Percentiles rank a stretch among this genome's conserved stretches.
These are phyloP conservation scores for Lucinisca nassula DNA, from an alignment of 2,888 invertebrate genomes.

Conservation along the genomic window DNA sequence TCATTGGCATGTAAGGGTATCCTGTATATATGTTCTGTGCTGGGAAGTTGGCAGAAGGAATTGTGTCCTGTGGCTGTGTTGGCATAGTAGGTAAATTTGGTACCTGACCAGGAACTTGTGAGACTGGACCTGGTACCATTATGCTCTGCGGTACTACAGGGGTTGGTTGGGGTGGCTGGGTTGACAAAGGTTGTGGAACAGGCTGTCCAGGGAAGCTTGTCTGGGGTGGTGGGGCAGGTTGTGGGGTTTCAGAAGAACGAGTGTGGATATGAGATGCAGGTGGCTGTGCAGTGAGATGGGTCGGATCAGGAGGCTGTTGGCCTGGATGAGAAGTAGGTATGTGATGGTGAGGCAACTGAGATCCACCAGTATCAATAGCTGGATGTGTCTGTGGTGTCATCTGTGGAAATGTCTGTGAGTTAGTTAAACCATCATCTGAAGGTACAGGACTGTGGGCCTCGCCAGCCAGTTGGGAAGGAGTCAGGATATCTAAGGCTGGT, in stretches of 20 bases:
- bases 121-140: not conserved
- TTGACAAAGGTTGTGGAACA: constrained; percentile 13
- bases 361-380: not conserved
- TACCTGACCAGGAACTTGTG: not conserved
- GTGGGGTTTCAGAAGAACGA: not conserved
- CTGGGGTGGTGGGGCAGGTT: constrained; percentile 20
- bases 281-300: constrained; percentile 23
- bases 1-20: constrained; percentile 56
- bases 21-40: constrained; percentile 30
- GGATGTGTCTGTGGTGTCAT: constrained; percentile 12
- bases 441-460: constrained; percentile 64
- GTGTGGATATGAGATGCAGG: not conserved
- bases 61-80: constrained; percentile 44
- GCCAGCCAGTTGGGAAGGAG: constrained; percentile 8
- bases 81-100: constrained; percentile 31
- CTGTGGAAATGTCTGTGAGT: constrained; percentile 23
- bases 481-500: constrained; percentile 28
- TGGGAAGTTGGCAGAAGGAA: constrained; percentile 26
- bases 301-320: constrained; percentile 28
- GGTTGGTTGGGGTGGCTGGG: constrained; percentile 18
- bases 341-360: not conserved
- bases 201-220: constrained; percentile 7
- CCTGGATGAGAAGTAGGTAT: constrained; percentile 15
- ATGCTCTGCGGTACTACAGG: constrained; percentile 1
- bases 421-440: constrained; percentile 53